Base-by-base conservation (phyloP, 2,113 vertebrate genomes). In the Myotis yumanensis region DNA sequence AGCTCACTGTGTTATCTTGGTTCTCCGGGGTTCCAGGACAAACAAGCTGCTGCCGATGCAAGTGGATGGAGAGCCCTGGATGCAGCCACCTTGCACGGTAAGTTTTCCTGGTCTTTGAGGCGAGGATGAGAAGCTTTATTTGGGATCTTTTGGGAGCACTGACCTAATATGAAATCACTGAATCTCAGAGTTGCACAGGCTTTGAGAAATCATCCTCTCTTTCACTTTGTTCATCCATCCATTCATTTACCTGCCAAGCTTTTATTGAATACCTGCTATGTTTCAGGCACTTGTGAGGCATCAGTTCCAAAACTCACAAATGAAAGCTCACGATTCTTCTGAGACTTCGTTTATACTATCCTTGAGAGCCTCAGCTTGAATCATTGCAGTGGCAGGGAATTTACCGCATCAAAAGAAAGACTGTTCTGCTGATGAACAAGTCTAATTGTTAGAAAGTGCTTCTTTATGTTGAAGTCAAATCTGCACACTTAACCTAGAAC, bases 41-140 rank as follows among this genome's bases (percentile, higher is more conserved):
- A 99, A 98, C 96, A 99, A 99, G 59, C 98, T 99, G 95, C 98
- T 99, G 97, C 99, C 99, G 18, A 99, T 99, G 99, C 99, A 99
- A 98, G 99, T 99, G 75, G 99, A 99, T 3, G 99, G 99, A 25
- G 99, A 99, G 97, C 99, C 99, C 57, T 99, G 99, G 99, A 99
- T 99, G 99, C 99, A 99, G 98, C 99, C 99, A 0, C 98, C 99
- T 37, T 99, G 99, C 98, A 99, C 98, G 7, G 99, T 99, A 97
- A 99, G 99, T 98, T 20, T 64, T 52, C 51, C 51, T 43, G 2
- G 0, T 32, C 46, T 85, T n/a, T 14, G 48, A 54, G 68, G 20
- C 10, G 20, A 43, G 32, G 9, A 4, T 66, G 64, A 86, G 48
- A 69, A 84, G n/a, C 14, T 17, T 90, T 15, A n/a, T 68, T 64